These are phyloP conservation scores for Dusona sp. DNA, from an alignment of 2,888 invertebrate species.

Conservation along the genomic window DNA sequence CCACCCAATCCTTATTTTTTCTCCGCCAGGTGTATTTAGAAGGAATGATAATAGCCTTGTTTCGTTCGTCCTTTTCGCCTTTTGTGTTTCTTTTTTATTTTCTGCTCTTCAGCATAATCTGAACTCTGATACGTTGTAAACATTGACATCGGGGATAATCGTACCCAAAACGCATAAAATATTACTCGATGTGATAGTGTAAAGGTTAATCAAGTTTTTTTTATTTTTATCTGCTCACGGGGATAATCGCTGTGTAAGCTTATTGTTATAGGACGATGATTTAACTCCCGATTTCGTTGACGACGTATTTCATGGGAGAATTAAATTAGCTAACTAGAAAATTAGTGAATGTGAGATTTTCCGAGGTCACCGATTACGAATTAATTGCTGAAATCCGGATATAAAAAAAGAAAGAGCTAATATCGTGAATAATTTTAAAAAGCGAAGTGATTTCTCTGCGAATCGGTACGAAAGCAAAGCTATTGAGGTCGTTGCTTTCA, in stretches of 20 bases:
- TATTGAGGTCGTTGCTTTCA: neutral
- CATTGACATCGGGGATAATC: constrained; percentile 1
- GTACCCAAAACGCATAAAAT: neutral
- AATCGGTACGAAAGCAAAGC: neutral
- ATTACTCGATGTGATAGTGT: neutral
- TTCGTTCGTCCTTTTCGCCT: neutral
- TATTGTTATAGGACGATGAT: neutral
- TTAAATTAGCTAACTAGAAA: neutral
- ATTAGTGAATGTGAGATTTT: neutral
- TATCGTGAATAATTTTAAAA: neutral
- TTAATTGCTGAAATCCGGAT: too few species aligned
- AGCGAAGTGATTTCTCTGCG: neutral
- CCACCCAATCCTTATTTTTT: neutral
- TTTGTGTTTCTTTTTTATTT: neutral
- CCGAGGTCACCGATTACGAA: too few species aligned
- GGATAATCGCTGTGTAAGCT: neutral
- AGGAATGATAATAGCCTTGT: neutral
- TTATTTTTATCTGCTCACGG: neutral
- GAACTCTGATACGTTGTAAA: neutral
- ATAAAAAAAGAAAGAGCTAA: too few species aligned
- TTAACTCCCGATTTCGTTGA: neutral
- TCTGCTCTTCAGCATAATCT: neutral
- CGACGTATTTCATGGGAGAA: neutral
- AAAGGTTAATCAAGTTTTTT: neutral
- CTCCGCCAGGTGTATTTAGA: neutral